Conservation (phyloP, 2,888 invertebrate species). For the Conus canariensis region DNA sequence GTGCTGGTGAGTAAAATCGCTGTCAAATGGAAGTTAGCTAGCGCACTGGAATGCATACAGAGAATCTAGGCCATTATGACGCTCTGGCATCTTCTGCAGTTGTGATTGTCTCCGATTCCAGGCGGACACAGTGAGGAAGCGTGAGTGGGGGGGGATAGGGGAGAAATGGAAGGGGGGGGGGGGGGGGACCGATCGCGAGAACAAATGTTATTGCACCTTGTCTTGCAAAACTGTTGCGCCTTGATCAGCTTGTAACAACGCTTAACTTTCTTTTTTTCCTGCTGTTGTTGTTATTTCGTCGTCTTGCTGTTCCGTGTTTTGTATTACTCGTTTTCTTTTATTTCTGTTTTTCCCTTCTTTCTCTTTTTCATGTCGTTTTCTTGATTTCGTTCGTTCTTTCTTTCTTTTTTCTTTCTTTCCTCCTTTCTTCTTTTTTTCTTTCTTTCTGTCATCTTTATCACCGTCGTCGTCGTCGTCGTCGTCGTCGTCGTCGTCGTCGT, state of each 20-base stretch:
- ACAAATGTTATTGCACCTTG: slow-evolving; percentile 32
- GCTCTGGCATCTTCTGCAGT: neutral
- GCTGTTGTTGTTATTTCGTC: neutral
- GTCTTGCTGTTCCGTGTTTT: neutral
- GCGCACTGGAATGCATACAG: too few relatives aligned
- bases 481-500: neutral
- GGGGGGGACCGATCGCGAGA: neutral
- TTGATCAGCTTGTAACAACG: neutral
- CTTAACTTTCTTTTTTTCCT: neutral
- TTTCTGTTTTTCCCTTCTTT: neutral
- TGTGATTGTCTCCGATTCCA: slow-evolving; percentile 5
- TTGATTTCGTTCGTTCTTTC: neutral
- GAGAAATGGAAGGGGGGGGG: too few relatives aligned
- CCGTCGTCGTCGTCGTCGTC: neutral
- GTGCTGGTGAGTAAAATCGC: too few relatives aligned
- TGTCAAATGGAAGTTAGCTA: too few relatives aligned
- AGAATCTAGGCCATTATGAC: too few relatives aligned
- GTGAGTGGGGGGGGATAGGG: too few relatives aligned
- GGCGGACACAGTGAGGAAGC: neutral
- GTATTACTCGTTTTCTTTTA: neutral
- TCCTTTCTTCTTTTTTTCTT: neutral
- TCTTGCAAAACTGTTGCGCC: neutral
- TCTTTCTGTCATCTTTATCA: neutral
- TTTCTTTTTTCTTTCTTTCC: neutral
- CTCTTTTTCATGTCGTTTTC: neutral